Evolutionary conservation across 1,140 invertebrate genomes (phyloP).

Genomic region (Papilio helenus): DNA sequence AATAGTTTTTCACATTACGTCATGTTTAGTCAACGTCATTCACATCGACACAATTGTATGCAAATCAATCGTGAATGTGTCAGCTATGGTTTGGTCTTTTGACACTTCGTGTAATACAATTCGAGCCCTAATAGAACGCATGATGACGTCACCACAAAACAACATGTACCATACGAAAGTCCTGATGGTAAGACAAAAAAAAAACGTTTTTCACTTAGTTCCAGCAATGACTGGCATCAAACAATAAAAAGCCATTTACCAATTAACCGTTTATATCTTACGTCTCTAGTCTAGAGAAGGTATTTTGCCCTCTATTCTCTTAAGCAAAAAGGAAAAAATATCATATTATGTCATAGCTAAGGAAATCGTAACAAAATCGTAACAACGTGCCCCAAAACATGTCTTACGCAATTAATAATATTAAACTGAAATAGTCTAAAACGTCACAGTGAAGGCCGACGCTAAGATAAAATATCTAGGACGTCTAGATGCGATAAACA

Average conservation of each 20-base stretch:
- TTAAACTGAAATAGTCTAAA: background rate
- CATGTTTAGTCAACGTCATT: background rate
- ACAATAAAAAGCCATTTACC: too few relatives aligned
- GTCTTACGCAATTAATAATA: background rate
- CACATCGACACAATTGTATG: constrained; percentile 12
- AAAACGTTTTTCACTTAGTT: background rate
- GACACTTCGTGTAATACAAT: background rate
- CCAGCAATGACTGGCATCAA: too few relatives aligned
- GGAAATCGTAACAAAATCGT: background rate
- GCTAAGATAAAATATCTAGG: constrained; percentile 28
- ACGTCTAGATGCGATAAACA: constrained; percentile 19
- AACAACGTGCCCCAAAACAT: background rate
- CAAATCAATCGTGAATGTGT: constrained; percentile 18
- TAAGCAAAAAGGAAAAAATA: background rate
- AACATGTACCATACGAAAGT: background rate
- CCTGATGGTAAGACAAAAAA: background rate
- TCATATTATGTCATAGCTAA: background rate
- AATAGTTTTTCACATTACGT: background rate
- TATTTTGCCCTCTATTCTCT: background rate
- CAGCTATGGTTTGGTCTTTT: constrained; percentile 11
- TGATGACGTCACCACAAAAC: background rate
- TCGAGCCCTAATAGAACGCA: background rate
- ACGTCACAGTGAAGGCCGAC: background rate
- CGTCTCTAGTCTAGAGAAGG: too few relatives aligned
- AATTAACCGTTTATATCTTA: too few relatives aligned